Base-by-base conservation (phyloP, 2,888 invertebrate genomes). In the Cepaea hortensis region DNA sequence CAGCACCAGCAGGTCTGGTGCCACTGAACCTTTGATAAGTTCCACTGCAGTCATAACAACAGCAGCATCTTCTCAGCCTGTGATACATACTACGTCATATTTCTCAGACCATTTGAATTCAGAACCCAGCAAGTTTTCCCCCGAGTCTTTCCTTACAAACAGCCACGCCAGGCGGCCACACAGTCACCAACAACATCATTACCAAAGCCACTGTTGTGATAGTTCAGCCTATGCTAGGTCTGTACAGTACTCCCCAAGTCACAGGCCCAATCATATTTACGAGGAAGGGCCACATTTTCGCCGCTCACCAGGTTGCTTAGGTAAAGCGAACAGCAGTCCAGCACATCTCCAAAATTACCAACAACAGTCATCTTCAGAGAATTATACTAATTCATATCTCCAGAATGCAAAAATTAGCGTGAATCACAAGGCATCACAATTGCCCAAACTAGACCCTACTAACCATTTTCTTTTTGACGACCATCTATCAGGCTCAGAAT, bases 81-180 rank as follows among this genome's bases (percentile, higher is more conserved):
- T 86, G 86, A 86, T 86, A 86, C 86, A 82, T 35, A 18, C 82
- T 0, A 48, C 85, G 50, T 65, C 81, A 62, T 82, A 55, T 65
- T 35, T 61, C 35, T 70, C 85, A 3, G 72, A 81, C 15, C 73
- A 79, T 73, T 50, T n/a, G 61, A 62, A 23, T 61, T 46, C 46
- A 18, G 61, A 70, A 61, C 73, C 18, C 48, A 3, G 50, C 15
- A 48, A 79, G 55, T 82, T 61, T 6, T 50, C 82, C 9, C 70
- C 81, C 20, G 70, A 68, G 9, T 48, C 81, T 7, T 48, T 48
- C 48, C 81, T 70, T n/a, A 46, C 70, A 48, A 72, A 70, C 23
- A 85, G 72, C 48, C 85, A 80, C 18, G n/a, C 46, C 13, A 77
- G 35, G 55, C 46, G 85, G 55, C 73, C 81, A 5, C 80, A 80